Percentiles rank a stretch among this genome's conserved stretches.
These are phyloP conservation scores for Danaus melanippus DNA, from an alignment of 1,140 invertebrate genomes.

Conservation along the genomic window DNA sequence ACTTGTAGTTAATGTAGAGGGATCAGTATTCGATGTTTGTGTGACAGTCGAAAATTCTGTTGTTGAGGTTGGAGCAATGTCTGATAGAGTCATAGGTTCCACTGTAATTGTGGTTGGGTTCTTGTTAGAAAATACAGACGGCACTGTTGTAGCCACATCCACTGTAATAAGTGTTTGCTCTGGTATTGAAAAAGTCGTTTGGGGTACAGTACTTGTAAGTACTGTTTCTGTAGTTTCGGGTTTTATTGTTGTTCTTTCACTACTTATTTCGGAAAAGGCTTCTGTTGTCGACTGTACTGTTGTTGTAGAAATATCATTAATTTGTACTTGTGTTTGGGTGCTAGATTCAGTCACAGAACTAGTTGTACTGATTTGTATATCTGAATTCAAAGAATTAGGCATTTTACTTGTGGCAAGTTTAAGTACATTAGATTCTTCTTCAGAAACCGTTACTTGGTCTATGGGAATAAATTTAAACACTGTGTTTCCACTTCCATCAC, in stretches of 20 bases:
- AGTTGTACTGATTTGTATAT: conserved; percentile 34
- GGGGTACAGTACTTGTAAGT: conserved; percentile 10
- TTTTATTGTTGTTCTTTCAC: conserved; percentile 11
- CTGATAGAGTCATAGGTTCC: conserved; percentile 29
- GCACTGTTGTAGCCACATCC: conserved; percentile 19
- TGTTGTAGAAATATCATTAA: conserved; percentile 35
- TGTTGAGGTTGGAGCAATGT: conserved; percentile 24
- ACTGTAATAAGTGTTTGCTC: conserved; percentile 11
- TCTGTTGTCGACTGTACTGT: conserved; percentile 22
- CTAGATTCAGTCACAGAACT: conserved; percentile 32
- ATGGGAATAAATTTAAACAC: conserved; percentile 70
- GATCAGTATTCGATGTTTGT: conserved; percentile 16
- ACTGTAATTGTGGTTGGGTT: conserved; percentile 22
- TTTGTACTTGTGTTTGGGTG: conserved; percentile 46
- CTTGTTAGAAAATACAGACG: neutral
- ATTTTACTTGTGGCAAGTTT: conserved; percentile 57
- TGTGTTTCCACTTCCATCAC: conserved; percentile 47
- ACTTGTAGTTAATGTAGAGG: conserved; percentile 19
- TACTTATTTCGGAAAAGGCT: conserved; percentile 12
- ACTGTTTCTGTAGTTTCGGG: conserved; percentile 2
- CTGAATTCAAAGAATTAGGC: conserved; percentile 30
- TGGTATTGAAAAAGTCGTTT: conserved; percentile 16
- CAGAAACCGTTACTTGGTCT: conserved; percentile 51
- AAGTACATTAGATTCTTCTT: conserved; percentile 60
- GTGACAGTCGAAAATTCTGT: conserved; percentile 22